Percentiles rank a stretch among this genome's conserved stretches.
phyloP scores from a whole-genome alignment of 2,888 invertebrate species.

The Parelbella ahira region DNA sequence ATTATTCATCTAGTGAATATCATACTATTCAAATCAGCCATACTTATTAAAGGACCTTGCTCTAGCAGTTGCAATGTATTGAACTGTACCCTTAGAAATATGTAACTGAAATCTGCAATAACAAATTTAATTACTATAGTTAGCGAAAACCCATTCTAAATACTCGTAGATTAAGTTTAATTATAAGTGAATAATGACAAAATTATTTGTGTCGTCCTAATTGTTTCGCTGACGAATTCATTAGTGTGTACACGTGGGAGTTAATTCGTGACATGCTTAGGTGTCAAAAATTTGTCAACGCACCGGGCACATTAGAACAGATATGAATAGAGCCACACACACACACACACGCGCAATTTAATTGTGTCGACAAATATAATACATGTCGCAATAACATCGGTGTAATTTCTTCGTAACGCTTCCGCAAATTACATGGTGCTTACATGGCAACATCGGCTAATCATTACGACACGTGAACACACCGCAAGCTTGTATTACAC shows the following conservation, averaged over 20 bases:
- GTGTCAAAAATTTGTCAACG: constrained; percentile 19
- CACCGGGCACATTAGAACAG: constrained; percentile 17
- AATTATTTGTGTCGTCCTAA: constrained; percentile 10
- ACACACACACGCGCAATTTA: constrained; percentile 1
- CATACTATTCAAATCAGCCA: too few species aligned
- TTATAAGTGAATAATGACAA: too few species aligned
- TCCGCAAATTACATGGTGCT: constrained; percentile 13
- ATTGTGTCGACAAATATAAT: constrained; percentile 3
- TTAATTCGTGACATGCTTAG: constrained; percentile 18
- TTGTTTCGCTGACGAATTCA: constrained; percentile 18
- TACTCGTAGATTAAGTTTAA: too few species aligned
- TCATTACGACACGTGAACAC: too few species aligned
- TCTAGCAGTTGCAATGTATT: too few species aligned
- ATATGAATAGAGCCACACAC: constrained; percentile 4
- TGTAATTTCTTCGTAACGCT: constrained; percentile 6
- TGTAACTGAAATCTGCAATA: too few species aligned
- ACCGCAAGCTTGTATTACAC: too few species aligned
- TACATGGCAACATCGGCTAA: constrained; percentile 1
- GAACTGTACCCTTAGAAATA: too few species aligned
- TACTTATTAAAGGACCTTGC: too few species aligned
- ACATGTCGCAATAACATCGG: neutral
- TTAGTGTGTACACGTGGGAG: constrained; percentile 17
- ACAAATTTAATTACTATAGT: too few species aligned
- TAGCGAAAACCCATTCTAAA: too few species aligned
- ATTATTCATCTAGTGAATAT: too few species aligned